Evolutionary conservation across 2,113 vertebrate genomes (phyloP), one percentile per base, ranked within the genome.

Genomic region (Pseudopodoces humilis): DNA sequence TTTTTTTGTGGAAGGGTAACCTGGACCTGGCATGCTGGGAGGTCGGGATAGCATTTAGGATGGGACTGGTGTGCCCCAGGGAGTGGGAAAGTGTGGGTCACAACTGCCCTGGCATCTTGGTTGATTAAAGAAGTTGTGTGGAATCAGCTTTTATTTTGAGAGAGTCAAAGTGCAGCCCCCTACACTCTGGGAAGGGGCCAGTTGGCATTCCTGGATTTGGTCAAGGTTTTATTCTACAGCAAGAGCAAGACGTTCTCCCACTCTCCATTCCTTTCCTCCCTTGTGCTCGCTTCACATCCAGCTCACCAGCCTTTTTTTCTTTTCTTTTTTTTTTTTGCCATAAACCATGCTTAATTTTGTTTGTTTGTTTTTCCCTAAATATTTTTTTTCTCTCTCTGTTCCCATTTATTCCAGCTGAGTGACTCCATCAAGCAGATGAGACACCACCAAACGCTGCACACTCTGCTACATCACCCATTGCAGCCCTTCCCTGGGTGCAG

Each of bases 371-470:
- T 86, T 75, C 79, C 87, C 71, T 70, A 77, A 77, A 83, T 33
- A 43, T 60, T 95, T 86, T 95, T 95, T 71, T 75, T 15, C 43
- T 62, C 82, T 93, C 83, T 93, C 97, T 97, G 96, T 97, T 98
- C 96, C 97, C 96, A 87, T 98, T 97, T 98, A 91, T 98, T 98
- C 96, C 98, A 98, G 98, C 98, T 63, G 97, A 98, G 94, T 98
- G 97, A 97, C 94, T 96, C 95, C 97, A 86, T 96, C 96, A 96
- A 94, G 96, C 96, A 95, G 96, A 97, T 94, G 94, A 96, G 97
- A 98, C 96, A 63, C 47, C 97, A 95, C 76, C 97, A 94, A 94
- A 92, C 2, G 87, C 96, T 95, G 96, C 96, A 84, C 90, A 41
- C 87, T 95, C 91, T 95, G 85, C 94, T 96, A 53, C 89, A 41